A percentile compares a stretch with the other conserved stretches of the same genome.
phyloP scores from a whole-genome alignment of 2,113 vertebrate genomes.

The Castor canadensis region DNA sequence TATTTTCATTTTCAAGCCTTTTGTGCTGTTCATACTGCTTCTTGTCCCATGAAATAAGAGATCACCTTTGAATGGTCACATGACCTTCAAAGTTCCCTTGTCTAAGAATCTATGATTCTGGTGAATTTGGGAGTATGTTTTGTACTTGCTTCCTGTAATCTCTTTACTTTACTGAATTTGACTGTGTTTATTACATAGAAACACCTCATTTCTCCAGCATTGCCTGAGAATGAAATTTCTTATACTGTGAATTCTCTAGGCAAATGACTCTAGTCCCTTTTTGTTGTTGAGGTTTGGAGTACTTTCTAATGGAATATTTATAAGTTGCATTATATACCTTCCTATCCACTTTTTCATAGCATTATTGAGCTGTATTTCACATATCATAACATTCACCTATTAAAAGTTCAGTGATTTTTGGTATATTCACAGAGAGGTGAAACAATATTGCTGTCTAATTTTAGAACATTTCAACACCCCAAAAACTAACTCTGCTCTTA shows the following conservation, averaged over 20 bases:
- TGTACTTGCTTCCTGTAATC: not conserved
- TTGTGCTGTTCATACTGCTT: not conserved
- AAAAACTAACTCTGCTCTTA: not conserved
- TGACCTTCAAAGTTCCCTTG: not conserved
- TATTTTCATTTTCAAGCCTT: not conserved
- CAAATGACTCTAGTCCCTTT: not conserved
- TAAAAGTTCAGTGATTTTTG: not conserved
- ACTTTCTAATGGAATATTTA: not conserved
- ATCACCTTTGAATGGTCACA: not conserved
- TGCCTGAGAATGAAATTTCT: not conserved
- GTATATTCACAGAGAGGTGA: not conserved
- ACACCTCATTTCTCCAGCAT: not conserved
- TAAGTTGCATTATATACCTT: not conserved
- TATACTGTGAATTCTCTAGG: not conserved
- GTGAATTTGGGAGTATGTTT: not conserved
- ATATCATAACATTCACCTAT: not conserved
- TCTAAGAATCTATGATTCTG: not conserved
- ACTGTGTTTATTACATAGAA: not conserved
- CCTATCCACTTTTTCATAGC: not conserved
- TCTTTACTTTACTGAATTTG: not conserved
- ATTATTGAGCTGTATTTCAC: not conserved
- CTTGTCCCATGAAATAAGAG: conserved; percentile 12
- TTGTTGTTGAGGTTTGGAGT: not conserved
- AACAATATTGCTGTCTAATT: not conserved
- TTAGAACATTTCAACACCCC: not conserved